Evolutionary conservation across 2,797 vertebrate species (phyloP), one percentile per base, ranked within the genome.

Genomic region (Parauchenoglanis ngamensis): DNA sequence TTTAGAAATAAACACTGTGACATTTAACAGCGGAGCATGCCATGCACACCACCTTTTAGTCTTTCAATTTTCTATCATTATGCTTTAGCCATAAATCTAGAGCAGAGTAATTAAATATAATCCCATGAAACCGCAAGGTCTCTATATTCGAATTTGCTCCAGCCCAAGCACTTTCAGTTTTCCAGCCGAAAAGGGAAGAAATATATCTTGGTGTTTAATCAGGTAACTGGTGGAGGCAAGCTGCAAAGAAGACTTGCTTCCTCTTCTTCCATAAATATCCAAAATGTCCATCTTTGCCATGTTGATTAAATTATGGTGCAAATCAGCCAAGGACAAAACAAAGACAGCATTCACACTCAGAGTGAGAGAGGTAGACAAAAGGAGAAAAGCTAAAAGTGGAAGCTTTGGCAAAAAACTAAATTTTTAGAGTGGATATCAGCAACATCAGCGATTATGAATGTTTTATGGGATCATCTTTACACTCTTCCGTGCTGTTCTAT

Each of bases 161-260:
- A 46, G 82, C 73, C 59, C 54, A 56, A 88, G 79, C 46, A 87
- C 84, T 87, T 85, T 90, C 35, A 86, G 89, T 90, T 86, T 81
- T 87, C 57, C 61, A 73, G 25, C 15, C 73, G 84, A 84, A 87
- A 80, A 85, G 19, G 61, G 56, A 84, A 49, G 68, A 85, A 83
- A 87, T 85, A 85, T 88, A 82, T 82, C 57, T 84, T 85, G 7
- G 19, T 75, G 61, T 86, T 89, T 87, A 90, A 91, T 91, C 87
- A 89, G 86, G 73, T 86, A 89, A 89, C 80, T 77, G 83, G 61
- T 63, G 84, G 57, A 86, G 23, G 49, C 61, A 70, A 28, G 65
- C 40, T 59, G 78, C 35, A 61, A 21, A 85, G 68, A 44, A 59
- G 54, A 82, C 56, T 84, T 75, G 80, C 72, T 77, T 82, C 49